These are phyloP conservation scores for Clarias magur DNA, from an alignment of 2,113 vertebrate genomes.

Conservation along the genomic window DNA sequence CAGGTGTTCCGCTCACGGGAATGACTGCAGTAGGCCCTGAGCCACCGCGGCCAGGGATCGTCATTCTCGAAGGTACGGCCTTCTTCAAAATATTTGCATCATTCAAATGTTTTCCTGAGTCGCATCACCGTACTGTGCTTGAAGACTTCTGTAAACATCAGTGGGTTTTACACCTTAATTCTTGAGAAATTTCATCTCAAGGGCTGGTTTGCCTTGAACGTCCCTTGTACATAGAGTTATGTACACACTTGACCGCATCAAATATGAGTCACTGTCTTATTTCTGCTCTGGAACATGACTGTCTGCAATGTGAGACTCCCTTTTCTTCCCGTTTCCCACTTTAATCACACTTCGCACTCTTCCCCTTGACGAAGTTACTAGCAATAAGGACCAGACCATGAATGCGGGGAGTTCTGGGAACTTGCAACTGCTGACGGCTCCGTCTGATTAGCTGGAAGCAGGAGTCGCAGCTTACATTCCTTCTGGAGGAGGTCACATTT, in stretches of 20 bases:
- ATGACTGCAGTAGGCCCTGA: too few species aligned
- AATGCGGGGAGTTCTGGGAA: conserved; percentile 31
- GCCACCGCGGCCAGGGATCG: too few species aligned
- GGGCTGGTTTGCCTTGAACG: too few species aligned
- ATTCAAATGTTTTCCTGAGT: too few species aligned
- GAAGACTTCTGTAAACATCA: too few species aligned
- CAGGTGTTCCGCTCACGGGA: too few species aligned
- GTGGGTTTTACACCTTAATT: too few species aligned
- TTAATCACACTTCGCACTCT: conserved; percentile 2
- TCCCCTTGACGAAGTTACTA: neutral
- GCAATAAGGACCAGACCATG: neutral
- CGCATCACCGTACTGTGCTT: too few species aligned
- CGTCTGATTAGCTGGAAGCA: conserved; percentile 30
- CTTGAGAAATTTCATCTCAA: too few species aligned
- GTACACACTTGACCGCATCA: neutral
- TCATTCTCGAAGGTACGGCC: too few species aligned
- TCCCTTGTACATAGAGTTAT: neutral
- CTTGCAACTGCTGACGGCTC: conserved; percentile 7
- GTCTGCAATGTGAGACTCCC: neutral
- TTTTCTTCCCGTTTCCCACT: neutral
- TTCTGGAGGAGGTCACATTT: conserved; percentile 48
- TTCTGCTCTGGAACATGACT: neutral
- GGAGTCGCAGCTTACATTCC: conserved; percentile 33
- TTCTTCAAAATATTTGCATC: too few species aligned
- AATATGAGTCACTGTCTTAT: neutral